Conservation (phyloP, 2,113 vertebrate genomes). For the Chelonoidis abingdonii region DNA sequence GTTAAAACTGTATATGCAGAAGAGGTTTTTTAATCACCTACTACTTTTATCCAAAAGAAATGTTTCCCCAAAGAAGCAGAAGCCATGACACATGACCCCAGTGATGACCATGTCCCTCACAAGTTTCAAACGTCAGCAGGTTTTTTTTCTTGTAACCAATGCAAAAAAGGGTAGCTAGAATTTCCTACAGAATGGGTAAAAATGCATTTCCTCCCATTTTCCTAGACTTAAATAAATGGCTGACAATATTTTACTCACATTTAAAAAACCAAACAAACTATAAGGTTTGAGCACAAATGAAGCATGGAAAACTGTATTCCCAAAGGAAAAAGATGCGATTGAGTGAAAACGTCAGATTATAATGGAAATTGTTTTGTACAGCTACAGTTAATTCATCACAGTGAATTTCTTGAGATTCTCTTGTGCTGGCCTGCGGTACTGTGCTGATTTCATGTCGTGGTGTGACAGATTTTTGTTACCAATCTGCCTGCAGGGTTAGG, state of each 20-base stretch:
- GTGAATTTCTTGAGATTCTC: background rate
- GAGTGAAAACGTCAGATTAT: too few species aligned
- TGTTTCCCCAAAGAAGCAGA: background rate
- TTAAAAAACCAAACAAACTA: too few species aligned
- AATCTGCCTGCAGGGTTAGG: too few species aligned
- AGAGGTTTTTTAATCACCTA: background rate
- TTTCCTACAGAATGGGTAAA: background rate
- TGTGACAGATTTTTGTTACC: too few species aligned
- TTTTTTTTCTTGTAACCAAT: too few species aligned
- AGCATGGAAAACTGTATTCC: background rate
- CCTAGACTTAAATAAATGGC: too few species aligned
- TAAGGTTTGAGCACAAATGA: background rate
- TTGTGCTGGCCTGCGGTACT: background rate
- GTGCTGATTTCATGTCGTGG: background rate
- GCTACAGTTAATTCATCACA: background rate
- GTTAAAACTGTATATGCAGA: background rate
- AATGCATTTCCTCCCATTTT: too few species aligned
- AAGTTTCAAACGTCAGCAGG: background rate
- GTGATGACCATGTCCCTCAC: background rate
- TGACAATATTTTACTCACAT: too few species aligned
- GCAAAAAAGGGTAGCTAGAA: background rate
- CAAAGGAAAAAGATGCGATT: background rate
- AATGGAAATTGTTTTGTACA: background rate
- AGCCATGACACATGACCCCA: background rate
- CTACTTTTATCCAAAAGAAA: background rate